Percentiles rank a stretch among this genome's conserved stretches.
phyloP scores from a whole-genome alignment of 2,113 vertebrate genomes.

The Camarhynchus parvulus region DNA sequence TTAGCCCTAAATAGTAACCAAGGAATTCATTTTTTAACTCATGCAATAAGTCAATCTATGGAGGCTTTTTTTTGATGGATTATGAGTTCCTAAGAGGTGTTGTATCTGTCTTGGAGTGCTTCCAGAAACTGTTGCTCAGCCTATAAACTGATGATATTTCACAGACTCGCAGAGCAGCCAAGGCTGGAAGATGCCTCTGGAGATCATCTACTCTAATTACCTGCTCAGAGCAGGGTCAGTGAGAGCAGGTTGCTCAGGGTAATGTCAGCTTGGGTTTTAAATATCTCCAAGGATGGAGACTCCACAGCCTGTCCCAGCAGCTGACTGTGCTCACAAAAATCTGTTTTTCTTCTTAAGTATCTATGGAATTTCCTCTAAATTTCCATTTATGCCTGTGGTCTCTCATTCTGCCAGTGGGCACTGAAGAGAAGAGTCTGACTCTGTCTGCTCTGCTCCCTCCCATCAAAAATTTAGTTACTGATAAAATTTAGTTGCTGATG shows the following conservation, averaged over 20 bases:
- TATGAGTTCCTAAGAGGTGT: not conserved
- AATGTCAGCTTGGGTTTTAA: not conserved
- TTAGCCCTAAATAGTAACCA: not conserved
- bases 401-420: not conserved
- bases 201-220: constrained; percentile 28
- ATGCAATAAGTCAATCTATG: not conserved
- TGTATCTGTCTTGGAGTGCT: constrained; percentile 8
- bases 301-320: not conserved
- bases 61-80: not conserved
- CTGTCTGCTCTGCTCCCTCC: not conserved
- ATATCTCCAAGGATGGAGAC: not conserved
- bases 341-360: not conserved
- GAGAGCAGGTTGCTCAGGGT: not conserved
- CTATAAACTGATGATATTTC: constrained; percentile 35
- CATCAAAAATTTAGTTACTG: not conserved
- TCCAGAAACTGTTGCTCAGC: constrained; percentile 9
- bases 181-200: not conserved
- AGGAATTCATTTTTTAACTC: not conserved
- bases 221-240: not conserved
- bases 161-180: not conserved
- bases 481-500: not conserved
- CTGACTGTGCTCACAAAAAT: not conserved
- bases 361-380: not conserved
- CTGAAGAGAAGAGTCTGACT: not conserved
- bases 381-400: not conserved